Evolutionary conservation across 2,797 vertebrate species (phyloP).

Genomic region (Enteromius mattozi): DNA sequence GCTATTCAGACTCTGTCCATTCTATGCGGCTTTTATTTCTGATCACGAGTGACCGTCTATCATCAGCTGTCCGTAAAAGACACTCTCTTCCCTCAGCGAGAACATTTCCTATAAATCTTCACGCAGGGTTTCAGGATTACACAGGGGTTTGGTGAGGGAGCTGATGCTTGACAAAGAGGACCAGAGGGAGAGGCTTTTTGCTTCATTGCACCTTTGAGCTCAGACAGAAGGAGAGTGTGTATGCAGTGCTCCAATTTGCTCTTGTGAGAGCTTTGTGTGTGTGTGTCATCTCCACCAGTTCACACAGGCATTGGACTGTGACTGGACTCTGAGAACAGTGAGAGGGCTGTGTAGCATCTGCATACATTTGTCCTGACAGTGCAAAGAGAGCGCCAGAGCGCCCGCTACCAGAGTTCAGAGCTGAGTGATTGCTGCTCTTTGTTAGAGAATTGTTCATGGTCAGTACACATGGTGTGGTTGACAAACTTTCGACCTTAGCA

Average conservation of each 20-base stretch:
- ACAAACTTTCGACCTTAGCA: background rate
- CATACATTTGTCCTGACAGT: conserved; percentile 69
- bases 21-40: conserved; percentile 40
- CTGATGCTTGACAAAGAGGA: conserved; percentile 53
- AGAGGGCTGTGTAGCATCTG: conserved; percentile 70
- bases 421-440: conserved; percentile 72
- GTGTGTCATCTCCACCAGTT: conserved; percentile 51
- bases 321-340: conserved; percentile 64
- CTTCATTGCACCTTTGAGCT: conserved; percentile 56
- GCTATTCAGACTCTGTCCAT: conserved; percentile 29
- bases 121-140: conserved; percentile 34
- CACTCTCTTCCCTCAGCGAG: conserved; percentile 11
- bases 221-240: conserved; percentile 61
- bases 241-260: conserved; percentile 57
- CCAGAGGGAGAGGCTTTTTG: conserved; percentile 50
- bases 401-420: conserved; percentile 49
- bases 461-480: conserved; percentile 53
- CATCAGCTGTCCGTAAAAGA: conserved; percentile 38
- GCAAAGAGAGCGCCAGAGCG: conserved; percentile 60
- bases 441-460: conserved; percentile 67
- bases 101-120: conserved; percentile 31
- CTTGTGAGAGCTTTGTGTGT: conserved; percentile 48
- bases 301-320: conserved; percentile 64
- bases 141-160: conserved; percentile 32
- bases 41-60: conserved; percentile 38